Percentiles rank a stretch among this genome's conserved stretches.
phyloP scores from a whole-genome alignment of 2,113 vertebrate species.

The Hiodon tergisus region DNA sequence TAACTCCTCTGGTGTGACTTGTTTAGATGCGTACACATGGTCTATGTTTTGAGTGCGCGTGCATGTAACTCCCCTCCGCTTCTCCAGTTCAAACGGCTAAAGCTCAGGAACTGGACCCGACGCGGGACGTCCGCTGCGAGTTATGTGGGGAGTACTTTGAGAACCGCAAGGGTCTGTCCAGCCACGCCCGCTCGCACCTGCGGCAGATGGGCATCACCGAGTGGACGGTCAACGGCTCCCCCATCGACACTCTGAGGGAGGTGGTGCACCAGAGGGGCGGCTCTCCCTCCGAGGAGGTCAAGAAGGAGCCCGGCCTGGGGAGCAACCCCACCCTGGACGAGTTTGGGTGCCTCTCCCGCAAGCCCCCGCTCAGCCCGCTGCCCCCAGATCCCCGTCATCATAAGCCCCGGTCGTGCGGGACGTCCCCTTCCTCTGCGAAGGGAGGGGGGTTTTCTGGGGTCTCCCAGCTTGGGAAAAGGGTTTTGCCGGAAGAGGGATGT shows the following conservation, averaged over 20 bases:
- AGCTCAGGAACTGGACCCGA: conserved; percentile 53
- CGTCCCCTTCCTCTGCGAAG: not conserved
- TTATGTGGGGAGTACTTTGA: conserved; percentile 89
- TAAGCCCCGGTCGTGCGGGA: not conserved
- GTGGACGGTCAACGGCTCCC: conserved; percentile 80
- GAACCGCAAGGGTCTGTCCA: conserved; percentile 85
- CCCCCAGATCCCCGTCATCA: not conserved
- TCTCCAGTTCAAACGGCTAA: conserved; percentile 32
- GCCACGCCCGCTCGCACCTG: conserved; percentile 83
- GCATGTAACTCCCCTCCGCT: conserved; percentile 21
- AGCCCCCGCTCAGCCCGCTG: conserved; percentile 14
- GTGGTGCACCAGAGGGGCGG: conserved; percentile 72
- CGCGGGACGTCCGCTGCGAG: conserved; percentile 76
- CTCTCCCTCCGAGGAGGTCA: conserved; percentile 58
- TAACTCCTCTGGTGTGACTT: too few species aligned
- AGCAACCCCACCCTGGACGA: conserved; percentile 36
- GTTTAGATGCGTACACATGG: too few species aligned
- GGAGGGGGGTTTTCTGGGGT: not conserved
- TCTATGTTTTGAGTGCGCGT: too few species aligned
- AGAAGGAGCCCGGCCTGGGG: conserved; percentile 36
- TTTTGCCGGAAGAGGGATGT: conserved; percentile 54
- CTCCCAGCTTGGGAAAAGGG: conserved; percentile 50
- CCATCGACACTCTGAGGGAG: conserved; percentile 79
- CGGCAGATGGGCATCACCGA: conserved; percentile 80
- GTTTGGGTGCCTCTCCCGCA: conserved; percentile 47